These are phyloP conservation scores for Pseudococcus viburni DNA, from an alignment of 2,888 invertebrate genomes.

Conservation along the genomic window DNA sequence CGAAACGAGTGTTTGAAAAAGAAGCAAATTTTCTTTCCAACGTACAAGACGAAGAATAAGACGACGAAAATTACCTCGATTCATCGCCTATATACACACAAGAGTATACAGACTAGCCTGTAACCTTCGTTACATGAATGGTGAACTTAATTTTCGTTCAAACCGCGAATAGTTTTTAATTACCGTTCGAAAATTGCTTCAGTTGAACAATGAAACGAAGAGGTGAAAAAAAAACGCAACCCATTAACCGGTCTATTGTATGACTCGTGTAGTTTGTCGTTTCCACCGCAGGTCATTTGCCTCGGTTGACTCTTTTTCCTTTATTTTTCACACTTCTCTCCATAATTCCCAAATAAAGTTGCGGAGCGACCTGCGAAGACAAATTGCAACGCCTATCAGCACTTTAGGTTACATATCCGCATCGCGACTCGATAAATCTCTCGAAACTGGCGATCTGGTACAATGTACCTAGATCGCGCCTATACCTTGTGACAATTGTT, in stretches of 20 bases:
- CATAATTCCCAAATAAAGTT: background rate
- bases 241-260: conserved; percentile 56
- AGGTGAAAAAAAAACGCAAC: conserved; percentile 43
- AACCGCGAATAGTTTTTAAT: conserved; percentile 57
- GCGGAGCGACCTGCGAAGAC: background rate
- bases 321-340: conserved; percentile 1
- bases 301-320: conserved; percentile 24
- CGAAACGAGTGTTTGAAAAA: background rate
- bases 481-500: background rate
- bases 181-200: conserved; percentile 56
- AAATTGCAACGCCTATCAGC: conserved; percentile 17
- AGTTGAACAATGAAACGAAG: conserved; percentile 43
- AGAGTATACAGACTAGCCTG: conserved; percentile 10
- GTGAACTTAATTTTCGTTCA: conserved; percentile 53
- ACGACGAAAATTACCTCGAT: conserved; percentile 39
- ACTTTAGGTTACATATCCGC: background rate
- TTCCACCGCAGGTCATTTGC: conserved; percentile 42
- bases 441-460: background rate
- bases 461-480: background rate
- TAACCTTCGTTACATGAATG: conserved; percentile 46
- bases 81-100: background rate
- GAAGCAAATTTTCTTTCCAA: conserved; percentile 11
- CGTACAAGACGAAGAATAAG: background rate
- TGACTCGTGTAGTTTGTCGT: conserved; percentile 42
- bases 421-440: conserved; percentile 26